These are phyloP conservation scores for Megaceryle torquata DNA, from an alignment of 2,113 vertebrate genomes.

Conservation along the genomic window DNA sequence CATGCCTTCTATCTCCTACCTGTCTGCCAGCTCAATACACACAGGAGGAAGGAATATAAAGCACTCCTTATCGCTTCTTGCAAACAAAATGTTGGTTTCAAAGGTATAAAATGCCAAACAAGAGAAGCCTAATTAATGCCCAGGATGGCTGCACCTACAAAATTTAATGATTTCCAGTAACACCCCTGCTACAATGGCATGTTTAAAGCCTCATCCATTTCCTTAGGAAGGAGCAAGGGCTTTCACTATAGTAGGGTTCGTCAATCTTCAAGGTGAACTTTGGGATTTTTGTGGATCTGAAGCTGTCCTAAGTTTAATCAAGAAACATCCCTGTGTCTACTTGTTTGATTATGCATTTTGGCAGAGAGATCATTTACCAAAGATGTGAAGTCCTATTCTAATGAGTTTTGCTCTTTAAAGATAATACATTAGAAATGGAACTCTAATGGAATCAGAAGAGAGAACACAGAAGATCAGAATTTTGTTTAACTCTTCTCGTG, in stretches of 20 bases:
- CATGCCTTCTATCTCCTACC: neutral
- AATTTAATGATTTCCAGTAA: neutral
- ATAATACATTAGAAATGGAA: neutral
- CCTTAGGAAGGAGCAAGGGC: neutral
- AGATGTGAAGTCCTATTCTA: neutral
- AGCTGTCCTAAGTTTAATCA: neutral
- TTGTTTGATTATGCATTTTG: neutral
- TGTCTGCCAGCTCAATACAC: neutral
- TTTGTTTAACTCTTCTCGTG: neutral
- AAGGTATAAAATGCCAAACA: neutral
- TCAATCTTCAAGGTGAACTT: neutral
- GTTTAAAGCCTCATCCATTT: neutral
- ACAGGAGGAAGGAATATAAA: neutral
- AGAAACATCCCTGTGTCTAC: neutral
- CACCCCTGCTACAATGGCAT: neutral
- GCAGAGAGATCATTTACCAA: neutral
- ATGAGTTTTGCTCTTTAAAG: neutral
- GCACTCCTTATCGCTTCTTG: neutral
- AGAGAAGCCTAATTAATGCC: neutral
- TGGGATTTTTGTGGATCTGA: neutral
- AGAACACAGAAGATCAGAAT: neutral
- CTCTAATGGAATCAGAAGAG: neutral
- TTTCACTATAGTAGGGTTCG: neutral
- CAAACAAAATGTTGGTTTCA: neutral
- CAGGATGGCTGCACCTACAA: neutral